Percentiles rank a stretch among this genome's conserved stretches.
Conservation (phyloP, 92 coral and sea anemone genomes). For the Metridium senile region DNA sequence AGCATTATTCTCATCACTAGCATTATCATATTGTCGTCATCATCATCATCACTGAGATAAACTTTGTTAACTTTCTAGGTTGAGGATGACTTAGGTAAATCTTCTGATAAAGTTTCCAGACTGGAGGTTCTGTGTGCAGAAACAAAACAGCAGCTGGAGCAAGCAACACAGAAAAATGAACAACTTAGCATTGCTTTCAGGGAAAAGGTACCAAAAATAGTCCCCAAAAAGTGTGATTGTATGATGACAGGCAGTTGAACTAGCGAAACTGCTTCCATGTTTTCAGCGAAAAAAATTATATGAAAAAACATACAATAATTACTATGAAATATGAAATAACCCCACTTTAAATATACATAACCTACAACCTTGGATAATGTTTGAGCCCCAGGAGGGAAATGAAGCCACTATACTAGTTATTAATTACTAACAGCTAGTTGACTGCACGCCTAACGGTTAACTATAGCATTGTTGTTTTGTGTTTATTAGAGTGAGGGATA, state of each 20-base stretch:
- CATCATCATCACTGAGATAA: no score
- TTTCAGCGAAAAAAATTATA: no score
- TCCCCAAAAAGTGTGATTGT: no score
- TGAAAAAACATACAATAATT: no score
- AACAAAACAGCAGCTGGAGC: slow-evolving; percentile 47
- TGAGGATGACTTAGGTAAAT: slow-evolving; percentile 71
- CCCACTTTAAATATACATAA: no score
- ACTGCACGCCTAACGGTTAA: neutral
- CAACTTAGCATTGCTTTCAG: slow-evolving; percentile 58
- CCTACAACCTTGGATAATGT: no score
- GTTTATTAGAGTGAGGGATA: slow-evolving; percentile 69
- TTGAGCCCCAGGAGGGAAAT: no score
- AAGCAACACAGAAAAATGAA: slow-evolving; percentile 56
- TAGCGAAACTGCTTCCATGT: no score
- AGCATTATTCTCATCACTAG: neutral
- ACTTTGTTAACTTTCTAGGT: slow-evolving; percentile 13
- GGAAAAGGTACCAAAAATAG: slow-evolving; percentile 58
- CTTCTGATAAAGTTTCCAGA: slow-evolving; percentile 61
- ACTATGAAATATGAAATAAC: no score
- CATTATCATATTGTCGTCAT: neutral
- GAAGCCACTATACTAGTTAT: no score
- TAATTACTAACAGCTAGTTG: no score
- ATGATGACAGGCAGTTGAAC: no score
- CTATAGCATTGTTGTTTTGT: neutral
- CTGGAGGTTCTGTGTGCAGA: slow-evolving; percentile 75